These are phyloP conservation scores for Myopa tessellatipennis DNA, from an alignment of 2,888 invertebrate genomes.

Conservation along the genomic window DNA sequence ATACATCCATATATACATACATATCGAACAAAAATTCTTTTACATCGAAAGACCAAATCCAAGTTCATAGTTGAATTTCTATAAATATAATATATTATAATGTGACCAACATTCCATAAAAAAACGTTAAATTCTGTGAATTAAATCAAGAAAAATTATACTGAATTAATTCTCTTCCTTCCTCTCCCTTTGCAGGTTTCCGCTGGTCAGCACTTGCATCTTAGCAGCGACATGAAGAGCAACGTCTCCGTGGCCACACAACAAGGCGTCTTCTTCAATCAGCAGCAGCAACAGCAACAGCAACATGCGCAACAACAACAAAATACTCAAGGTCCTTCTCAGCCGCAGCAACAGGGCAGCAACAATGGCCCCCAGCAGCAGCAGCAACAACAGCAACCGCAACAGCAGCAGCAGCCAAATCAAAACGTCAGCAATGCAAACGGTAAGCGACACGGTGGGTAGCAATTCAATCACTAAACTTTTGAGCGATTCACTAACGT, in stretches of 20 bases:
- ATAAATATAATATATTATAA: too few relatives aligned
- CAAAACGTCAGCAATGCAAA: constrained; percentile 66
- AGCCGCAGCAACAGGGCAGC: constrained; percentile 52
- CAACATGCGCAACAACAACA: constrained; percentile 69
- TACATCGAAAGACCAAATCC: too few relatives aligned
- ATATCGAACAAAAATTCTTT: neutral
- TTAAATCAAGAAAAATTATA: neutral
- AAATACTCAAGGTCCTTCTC: constrained; percentile 66
- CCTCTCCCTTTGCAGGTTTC: constrained; percentile 75
- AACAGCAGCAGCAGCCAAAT: constrained; percentile 62
- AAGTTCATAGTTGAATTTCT: too few relatives aligned
- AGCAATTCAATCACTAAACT: neutral
- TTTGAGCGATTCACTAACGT: neutral
- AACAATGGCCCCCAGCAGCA: constrained; percentile 53
- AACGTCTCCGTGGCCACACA: constrained; percentile 86
- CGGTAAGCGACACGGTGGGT: constrained; percentile 54
- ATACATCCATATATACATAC: neutral
- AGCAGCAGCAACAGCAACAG: constrained; percentile 66
- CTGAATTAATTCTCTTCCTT: constrained; percentile 14
- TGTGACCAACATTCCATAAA: neutral
- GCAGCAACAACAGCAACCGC: constrained; percentile 46
- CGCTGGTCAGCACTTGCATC: constrained; percentile 86
- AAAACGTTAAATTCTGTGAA: neutral
- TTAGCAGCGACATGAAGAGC: constrained; percentile 78
- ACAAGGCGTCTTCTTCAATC: constrained; percentile 82